Percentiles rank a stretch among this genome's conserved stretches.
Conservation (phyloP, 2,888 invertebrate species). For the Nipponacmea schrenckii region DNA sequence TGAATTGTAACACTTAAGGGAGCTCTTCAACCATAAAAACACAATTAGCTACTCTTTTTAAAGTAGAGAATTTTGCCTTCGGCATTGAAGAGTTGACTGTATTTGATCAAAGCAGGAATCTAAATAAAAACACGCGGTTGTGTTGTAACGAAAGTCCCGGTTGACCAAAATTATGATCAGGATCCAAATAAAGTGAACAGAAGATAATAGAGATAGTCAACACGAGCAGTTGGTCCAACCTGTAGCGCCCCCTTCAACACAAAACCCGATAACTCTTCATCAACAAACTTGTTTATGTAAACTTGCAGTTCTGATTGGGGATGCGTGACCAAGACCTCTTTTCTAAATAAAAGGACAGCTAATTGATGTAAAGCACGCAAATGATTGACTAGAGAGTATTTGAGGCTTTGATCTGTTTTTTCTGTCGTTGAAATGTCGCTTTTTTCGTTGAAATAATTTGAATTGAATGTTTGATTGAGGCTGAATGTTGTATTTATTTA, state of each 20-base stretch:
- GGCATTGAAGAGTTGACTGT: slow-evolving; percentile 13
- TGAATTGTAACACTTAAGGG: slow-evolving; percentile 15
- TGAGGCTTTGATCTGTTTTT: no score
- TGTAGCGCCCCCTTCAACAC: slow-evolving; percentile 14
- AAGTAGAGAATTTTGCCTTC: slow-evolving; percentile 15
- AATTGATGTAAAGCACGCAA: slow-evolving; percentile 4
- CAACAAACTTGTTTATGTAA: slow-evolving; percentile 6
- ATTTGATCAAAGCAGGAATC: slow-evolving; percentile 14
- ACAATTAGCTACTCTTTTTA: slow-evolving; percentile 7
- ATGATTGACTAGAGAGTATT: neutral
- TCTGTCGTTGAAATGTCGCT: no score
- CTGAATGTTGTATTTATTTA: no score
- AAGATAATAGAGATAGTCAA: slow-evolving; percentile 14
- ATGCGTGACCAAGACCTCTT: slow-evolving; percentile 4
- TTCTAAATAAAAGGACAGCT: neutral
- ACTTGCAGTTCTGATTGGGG: neutral
- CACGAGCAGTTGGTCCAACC: slow-evolving; percentile 20
- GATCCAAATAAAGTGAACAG: neutral
- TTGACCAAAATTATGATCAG: slow-evolving; percentile 13
- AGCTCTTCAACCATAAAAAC: slow-evolving; percentile 15
- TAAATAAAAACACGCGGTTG: slow-evolving; percentile 20
- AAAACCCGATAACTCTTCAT: slow-evolving; percentile 10
- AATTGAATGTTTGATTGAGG: no score
- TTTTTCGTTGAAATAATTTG: no score
- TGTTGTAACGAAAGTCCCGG: slow-evolving; percentile 11